These are phyloP conservation scores for Astreopora myriophthalma DNA, from an alignment of 64 coral and sea anemone genomes.

Conservation along the genomic window DNA sequence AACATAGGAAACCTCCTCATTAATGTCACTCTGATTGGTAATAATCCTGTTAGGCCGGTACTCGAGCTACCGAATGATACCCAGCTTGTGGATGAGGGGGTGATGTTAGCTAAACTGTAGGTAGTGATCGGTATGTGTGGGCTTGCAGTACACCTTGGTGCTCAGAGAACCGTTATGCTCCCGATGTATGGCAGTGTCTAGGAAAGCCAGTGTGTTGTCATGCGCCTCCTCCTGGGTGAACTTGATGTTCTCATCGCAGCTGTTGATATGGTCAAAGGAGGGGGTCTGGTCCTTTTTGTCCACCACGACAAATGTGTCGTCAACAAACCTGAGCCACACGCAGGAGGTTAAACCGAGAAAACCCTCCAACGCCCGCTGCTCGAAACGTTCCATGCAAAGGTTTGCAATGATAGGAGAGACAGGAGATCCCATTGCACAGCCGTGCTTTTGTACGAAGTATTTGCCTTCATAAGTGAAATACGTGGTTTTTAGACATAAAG, in stretches of 20 bases:
- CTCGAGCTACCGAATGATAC: too few relatives aligned
- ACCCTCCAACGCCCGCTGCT: not conserved
- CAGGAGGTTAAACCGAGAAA: not conserved
- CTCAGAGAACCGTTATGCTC: not conserved
- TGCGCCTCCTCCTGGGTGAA: constrained; percentile 1
- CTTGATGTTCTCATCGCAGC: constrained; percentile 23
- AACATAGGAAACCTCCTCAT: too few relatives aligned
- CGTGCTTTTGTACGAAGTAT: not conserved
- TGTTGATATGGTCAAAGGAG: constrained; percentile 39
- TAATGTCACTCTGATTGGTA: too few relatives aligned
- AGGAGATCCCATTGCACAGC: constrained; percentile 23
- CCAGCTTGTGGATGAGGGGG: too few relatives aligned
- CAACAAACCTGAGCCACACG: constrained; percentile 45
- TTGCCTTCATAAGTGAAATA: not conserved
- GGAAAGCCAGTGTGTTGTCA: constrained; percentile 14
- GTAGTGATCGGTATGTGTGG: constrained; percentile 34
- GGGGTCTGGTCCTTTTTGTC: not conserved
- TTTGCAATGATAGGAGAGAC: constrained; percentile 12
- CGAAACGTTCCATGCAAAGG: constrained; percentile 5
- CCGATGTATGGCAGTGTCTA: constrained; percentile 15
- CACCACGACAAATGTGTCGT: constrained; percentile 38
- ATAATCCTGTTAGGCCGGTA: too few relatives aligned
- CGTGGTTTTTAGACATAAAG: constrained; percentile 7
- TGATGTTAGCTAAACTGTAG: too few relatives aligned
- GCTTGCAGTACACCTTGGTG: constrained; percentile 28